A percentile compares a stretch with the other conserved stretches of the same genome.
Evolutionary conservation across 1,140 invertebrate species (phyloP).

Genomic region (Penaeus indicus): DNA sequence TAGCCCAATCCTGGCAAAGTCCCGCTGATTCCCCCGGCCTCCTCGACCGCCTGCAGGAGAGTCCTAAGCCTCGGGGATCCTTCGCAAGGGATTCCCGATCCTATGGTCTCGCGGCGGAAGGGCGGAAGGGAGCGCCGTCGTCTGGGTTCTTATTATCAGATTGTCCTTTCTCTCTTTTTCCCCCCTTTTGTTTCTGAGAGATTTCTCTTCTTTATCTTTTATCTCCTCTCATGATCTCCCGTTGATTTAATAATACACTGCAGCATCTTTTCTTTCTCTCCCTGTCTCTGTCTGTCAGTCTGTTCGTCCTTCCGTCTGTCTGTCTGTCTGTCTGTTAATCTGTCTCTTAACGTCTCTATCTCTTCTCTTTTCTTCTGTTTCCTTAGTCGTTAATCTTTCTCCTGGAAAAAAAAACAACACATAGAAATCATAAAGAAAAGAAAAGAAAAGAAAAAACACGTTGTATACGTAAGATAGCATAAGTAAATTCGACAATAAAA

Average conservation of each 20-base stretch:
- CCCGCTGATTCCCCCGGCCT: constrained; percentile 34
- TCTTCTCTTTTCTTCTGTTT: too few relatives aligned
- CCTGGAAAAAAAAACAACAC: too few relatives aligned
- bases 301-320: too few relatives aligned
- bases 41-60: neutral
- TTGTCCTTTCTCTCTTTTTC: constrained; percentile 37
- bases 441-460: too few relatives aligned
- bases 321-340: too few relatives aligned
- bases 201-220: constrained; percentile 41
- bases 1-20: constrained; percentile 43
- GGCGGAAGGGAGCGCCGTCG: neutral
- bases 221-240: constrained; percentile 12
- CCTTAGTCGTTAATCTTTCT: too few relatives aligned
- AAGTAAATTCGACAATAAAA: too few relatives aligned
- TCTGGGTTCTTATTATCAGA: constrained; percentile 26
- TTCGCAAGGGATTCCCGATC: neutral
- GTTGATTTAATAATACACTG: constrained; percentile 37
- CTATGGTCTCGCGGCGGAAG: neutral
- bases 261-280: neutral
- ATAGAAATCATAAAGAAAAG: too few relatives aligned
- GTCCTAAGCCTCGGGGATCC: neutral
- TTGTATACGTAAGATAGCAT: too few relatives aligned
- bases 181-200: constrained; percentile 24
- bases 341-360: too few relatives aligned
- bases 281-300: neutral